Evolutionary conservation across 2,888 invertebrate genomes (phyloP), one percentile per base, ranked within the genome.

Genomic region (Andrena trimmerana): DNA sequence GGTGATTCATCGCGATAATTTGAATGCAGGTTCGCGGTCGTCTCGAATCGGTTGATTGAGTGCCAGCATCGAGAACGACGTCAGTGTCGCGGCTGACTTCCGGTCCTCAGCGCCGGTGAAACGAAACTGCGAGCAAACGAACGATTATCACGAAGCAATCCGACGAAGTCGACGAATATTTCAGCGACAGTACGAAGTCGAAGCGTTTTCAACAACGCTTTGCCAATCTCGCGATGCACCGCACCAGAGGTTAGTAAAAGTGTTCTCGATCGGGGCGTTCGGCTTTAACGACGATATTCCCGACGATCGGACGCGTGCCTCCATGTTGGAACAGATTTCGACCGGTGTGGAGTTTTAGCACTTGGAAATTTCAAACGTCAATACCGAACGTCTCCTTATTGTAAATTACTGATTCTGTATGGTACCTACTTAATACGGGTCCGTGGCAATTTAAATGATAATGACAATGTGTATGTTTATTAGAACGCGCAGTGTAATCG

Each of bases 1-100:
- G 54, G 67, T 84, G 82, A 86, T 77, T 86, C 78, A 86, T 84
- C 77, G 50, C n/a, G 72, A 75, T 72, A 79, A 86, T 86, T 82
- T 84, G 83, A 84, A 84, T 82, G 60, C 74, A 84, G 74, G 71
- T 78, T 78, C 82, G 82, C 78, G 82, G 70, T 65, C n/a, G 68
- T 62, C 76, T 78, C 66, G 78, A 83, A 83, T 82, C 78, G 82
- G 83, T 74, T 86, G 82, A 88, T 82, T 71, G 77, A 79, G 69
- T 77, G 84, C 83, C 84, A 81, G 66, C 70, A 80, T 83, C 66
- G 84, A 66, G 75, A 75, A 70, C 71, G 48, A 75, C 83, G 68
- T 68, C 68, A 82, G 71, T 71, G 27, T 20, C 63, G 74, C 50
- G 33, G 72, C 71, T 75, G 36, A 78, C 84, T 82, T 79, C 82